Evolutionary conservation across 1,140 invertebrate species (phyloP).

Genomic region (Macrobrachium nipponense): DNA sequence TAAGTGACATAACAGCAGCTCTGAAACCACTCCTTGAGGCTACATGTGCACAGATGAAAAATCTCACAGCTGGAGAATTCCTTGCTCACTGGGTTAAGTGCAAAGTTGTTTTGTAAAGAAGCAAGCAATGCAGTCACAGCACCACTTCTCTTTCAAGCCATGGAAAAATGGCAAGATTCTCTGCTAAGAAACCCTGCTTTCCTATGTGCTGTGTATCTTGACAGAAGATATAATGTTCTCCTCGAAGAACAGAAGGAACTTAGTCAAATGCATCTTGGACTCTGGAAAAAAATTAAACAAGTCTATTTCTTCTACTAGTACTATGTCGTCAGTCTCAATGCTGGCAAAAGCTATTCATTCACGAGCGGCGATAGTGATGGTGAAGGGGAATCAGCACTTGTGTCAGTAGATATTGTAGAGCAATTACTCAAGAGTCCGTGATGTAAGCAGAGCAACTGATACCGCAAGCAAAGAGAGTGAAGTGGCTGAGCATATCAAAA

Average conservation of each 20-base stretch:
- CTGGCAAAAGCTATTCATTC: not conserved
- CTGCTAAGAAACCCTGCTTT: constrained; percentile 3
- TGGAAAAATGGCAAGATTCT: too few relatives aligned
- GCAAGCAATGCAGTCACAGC: not conserved
- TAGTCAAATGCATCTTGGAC: not conserved
- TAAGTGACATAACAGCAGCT: not conserved
- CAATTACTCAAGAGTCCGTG: constrained; percentile 1
- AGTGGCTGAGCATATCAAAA: too few relatives aligned
- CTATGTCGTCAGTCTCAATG: too few relatives aligned
- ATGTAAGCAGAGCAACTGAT: constrained; percentile 9
- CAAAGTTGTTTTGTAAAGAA: not conserved
- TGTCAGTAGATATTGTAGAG: too few relatives aligned
- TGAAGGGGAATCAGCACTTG: too few relatives aligned
- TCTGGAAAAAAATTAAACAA: constrained; percentile 20
- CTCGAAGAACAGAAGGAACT: not conserved
- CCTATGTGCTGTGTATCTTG: not conserved
- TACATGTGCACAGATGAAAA: constrained; percentile 12
- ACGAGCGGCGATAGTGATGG: not conserved
- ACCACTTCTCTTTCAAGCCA: too few relatives aligned
- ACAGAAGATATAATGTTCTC: constrained; percentile 15
- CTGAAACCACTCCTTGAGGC: constrained; percentile 15
- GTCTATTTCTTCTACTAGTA: not conserved
- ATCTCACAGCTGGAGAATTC: constrained; percentile 16
- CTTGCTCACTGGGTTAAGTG: constrained; percentile 10
- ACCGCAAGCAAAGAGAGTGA: not conserved